Evolutionary conservation across 1,140 invertebrate species (phyloP).

Genomic region (Euwallacea similis): DNA sequence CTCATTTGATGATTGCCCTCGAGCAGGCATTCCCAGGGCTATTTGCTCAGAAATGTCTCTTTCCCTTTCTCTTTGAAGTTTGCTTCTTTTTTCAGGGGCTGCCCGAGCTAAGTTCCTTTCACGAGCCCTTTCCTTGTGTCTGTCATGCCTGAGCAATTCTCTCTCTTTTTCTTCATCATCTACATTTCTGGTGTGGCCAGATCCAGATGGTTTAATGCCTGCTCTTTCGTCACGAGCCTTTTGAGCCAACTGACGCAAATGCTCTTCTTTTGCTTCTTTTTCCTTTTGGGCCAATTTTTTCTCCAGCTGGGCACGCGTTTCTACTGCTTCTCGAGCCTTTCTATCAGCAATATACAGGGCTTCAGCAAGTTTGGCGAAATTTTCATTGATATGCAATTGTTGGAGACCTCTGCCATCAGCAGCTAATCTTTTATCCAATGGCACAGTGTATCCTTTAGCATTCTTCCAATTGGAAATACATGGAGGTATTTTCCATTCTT

Average conservation of each 20-base stretch:
- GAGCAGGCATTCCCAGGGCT: conserved; percentile 92
- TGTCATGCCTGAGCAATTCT: conserved; percentile 84
- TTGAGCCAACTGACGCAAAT: conserved; percentile 88
- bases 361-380: conserved; percentile 98
- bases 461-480: conserved; percentile 99
- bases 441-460: conserved; percentile 98
- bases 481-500: conserved; percentile 99
- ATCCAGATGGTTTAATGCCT: conserved; percentile 64
- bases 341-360: conserved; percentile 97
- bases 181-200: conserved; percentile 44
- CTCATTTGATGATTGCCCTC: conserved; percentile 72
- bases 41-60: conserved; percentile 99
- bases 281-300: conserved; percentile 97
- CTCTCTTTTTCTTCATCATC: conserved; percentile 81
- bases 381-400: conserved; percentile 97
- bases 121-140: conserved; percentile 88
- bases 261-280: conserved; percentile 98
- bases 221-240: conserved; percentile 94
- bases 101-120: conserved; percentile 92
- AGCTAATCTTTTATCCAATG: conserved; percentile 95
- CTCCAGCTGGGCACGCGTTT: conserved; percentile 93
- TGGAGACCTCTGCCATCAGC: conserved; percentile 97
- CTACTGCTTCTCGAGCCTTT: conserved; percentile 95
- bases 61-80: conserved; percentile 88
- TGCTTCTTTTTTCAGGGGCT: conserved; percentile 91